These are phyloP conservation scores for Sinella curviseta DNA, from an alignment of 1,140 invertebrate genomes.

Conservation along the genomic window DNA sequence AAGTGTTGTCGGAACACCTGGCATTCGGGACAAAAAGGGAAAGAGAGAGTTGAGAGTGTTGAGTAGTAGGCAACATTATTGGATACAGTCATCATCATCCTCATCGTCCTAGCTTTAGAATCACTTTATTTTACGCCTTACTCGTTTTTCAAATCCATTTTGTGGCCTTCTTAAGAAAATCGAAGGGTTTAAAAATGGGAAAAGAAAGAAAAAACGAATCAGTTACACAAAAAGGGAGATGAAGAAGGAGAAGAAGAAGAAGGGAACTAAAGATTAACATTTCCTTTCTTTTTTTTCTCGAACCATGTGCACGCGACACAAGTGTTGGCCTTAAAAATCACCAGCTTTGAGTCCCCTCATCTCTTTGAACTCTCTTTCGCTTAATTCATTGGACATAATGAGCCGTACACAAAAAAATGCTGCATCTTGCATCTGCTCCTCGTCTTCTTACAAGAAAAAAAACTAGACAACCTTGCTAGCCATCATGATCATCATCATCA, in stretches of 20 bases:
- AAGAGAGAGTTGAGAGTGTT: not conserved
- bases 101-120: not conserved
- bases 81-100: not conserved
- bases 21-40: not conserved
- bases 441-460: not conserved
- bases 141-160: not conserved
- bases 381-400: not conserved
- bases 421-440: conserved; percentile 23
- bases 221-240: too few species aligned
- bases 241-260: too few species aligned
- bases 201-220: not conserved
- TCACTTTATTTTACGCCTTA: not conserved
- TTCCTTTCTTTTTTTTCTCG: not conserved
- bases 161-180: not conserved
- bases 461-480: conserved; percentile 9
- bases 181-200: not conserved
- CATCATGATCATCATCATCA: conserved; percentile 1
- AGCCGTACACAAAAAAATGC: not conserved
- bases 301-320: conserved; percentile 26
- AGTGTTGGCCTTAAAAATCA: conserved; percentile 7
- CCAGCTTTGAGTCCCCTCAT: not conserved
- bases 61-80: not conserved
- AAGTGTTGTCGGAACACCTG: conserved; percentile 10
- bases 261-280: conserved; percentile 19
- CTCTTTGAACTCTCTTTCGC: not conserved